Conservation (phyloP, 64 coral and sea anemone species). For the Pocillopora damicornis region DNA sequence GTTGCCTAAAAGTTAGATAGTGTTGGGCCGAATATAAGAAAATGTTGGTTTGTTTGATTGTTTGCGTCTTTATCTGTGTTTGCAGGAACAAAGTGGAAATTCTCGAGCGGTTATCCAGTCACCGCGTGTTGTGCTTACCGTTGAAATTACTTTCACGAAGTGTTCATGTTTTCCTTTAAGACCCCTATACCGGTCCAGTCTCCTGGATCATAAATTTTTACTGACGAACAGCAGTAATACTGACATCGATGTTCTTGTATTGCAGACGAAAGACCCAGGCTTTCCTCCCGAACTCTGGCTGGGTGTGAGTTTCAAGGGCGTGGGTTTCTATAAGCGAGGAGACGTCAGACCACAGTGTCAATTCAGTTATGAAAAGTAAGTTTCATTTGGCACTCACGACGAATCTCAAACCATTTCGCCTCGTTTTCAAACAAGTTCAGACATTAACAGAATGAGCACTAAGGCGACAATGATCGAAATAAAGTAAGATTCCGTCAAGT, state of each 20-base stretch:
- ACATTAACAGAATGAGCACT: neutral
- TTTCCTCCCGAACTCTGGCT: constrained; percentile 82
- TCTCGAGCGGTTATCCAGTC: too few relatives aligned
- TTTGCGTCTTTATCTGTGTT: too few relatives aligned
- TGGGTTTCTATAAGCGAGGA: constrained; percentile 89
- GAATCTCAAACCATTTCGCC: neutral
- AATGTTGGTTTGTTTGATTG: too few relatives aligned
- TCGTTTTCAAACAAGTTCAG: neutral
- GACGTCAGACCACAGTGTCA: constrained; percentile 79
- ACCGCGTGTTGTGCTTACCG: too few relatives aligned
- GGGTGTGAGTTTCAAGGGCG: constrained; percentile 90
- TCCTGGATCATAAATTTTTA: neutral
- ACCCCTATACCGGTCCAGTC: too few relatives aligned
- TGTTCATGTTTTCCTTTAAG: too few relatives aligned
- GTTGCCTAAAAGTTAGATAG: too few relatives aligned
- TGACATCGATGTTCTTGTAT: neutral
- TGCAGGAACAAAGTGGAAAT: too few relatives aligned
- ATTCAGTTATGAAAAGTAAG: constrained; percentile 96
- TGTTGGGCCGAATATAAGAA: too few relatives aligned
- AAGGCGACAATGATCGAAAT: too few relatives aligned
- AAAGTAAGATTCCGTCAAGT: too few relatives aligned
- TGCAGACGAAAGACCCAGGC: constrained; percentile 78
- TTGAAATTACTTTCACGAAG: too few relatives aligned
- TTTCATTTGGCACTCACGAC: neutral
- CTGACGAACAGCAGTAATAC: neutral